Conservation (phyloP, 2,888 invertebrate species). For the Pammene aurita region DNA sequence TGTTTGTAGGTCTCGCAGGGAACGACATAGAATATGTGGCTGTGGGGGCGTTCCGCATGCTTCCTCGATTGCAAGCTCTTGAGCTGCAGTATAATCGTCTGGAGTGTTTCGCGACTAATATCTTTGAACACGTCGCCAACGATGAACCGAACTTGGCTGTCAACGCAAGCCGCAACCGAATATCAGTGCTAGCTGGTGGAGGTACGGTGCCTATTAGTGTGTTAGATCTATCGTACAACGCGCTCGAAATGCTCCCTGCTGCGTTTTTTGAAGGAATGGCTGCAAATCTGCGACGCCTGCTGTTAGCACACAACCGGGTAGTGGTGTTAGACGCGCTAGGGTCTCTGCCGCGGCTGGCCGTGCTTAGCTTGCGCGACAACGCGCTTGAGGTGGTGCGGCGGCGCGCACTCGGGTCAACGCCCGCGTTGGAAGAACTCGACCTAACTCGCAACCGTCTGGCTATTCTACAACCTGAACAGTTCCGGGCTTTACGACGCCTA, state of each 20-base stretch:
- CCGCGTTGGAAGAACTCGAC: constrained; percentile 64
- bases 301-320: constrained; percentile 84
- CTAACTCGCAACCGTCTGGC: constrained; percentile 63
- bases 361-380: constrained; percentile 85
- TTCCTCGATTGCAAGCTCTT: constrained; percentile 87
- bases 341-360: constrained; percentile 74
- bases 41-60: constrained; percentile 86
- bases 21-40: constrained; percentile 87
- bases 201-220: constrained; percentile 79
- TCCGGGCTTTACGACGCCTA: constrained; percentile 85
- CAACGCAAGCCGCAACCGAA: constrained; percentile 87
- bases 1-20: constrained; percentile 89
- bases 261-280: constrained; percentile 79
- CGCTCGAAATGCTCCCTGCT: constrained; percentile 81
- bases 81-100: constrained; percentile 90
- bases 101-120: constrained; percentile 84
- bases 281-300: constrained; percentile 55
- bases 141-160: constrained; percentile 84
- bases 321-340: constrained; percentile 73
- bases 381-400: constrained; percentile 19
- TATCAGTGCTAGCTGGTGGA: constrained; percentile 62
- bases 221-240: constrained; percentile 86
- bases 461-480: constrained; percentile 86
- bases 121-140: constrained; percentile 85
- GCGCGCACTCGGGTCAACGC: constrained; percentile 83